Conservation (phyloP, 2,888 invertebrate genomes). For the Cephus pygmeus region DNA sequence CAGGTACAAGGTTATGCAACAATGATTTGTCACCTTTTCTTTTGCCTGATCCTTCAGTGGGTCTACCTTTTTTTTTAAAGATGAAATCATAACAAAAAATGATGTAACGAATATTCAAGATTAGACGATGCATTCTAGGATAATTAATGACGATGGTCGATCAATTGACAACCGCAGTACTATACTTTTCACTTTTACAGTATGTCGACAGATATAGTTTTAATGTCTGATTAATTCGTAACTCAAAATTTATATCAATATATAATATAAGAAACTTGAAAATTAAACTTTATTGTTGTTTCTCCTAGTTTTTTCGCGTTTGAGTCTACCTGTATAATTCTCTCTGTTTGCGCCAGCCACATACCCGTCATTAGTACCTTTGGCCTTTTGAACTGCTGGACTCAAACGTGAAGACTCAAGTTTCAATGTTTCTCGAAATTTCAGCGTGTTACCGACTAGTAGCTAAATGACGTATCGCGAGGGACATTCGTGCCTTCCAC, state of each 20-base stretch:
- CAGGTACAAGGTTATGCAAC: not conserved
- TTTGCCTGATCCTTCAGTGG: not conserved
- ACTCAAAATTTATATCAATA: not conserved
- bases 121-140: not conserved
- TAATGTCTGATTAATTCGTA: not conserved
- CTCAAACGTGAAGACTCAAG: too few species aligned
- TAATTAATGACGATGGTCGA: not conserved
- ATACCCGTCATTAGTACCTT: not conserved
- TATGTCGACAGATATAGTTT: not conserved
- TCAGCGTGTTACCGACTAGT: not conserved
- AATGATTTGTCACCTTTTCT: not conserved
- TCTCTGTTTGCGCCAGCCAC: not conserved
- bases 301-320: not conserved
- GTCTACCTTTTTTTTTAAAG: not conserved
- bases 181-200: not conserved
- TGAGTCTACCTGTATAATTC: not conserved
- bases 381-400: not conserved
- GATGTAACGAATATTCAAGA: not conserved
- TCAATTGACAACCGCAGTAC: not conserved
- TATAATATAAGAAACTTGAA: not conserved
- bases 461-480: not conserved
- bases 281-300: not conserved
- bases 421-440: not conserved
- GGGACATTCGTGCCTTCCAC: not conserved
- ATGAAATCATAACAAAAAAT: not conserved